Evolutionary conservation across 92 coral and sea anemone genomes (phyloP).

Genomic region (Parazoanthus swiftii): DNA sequence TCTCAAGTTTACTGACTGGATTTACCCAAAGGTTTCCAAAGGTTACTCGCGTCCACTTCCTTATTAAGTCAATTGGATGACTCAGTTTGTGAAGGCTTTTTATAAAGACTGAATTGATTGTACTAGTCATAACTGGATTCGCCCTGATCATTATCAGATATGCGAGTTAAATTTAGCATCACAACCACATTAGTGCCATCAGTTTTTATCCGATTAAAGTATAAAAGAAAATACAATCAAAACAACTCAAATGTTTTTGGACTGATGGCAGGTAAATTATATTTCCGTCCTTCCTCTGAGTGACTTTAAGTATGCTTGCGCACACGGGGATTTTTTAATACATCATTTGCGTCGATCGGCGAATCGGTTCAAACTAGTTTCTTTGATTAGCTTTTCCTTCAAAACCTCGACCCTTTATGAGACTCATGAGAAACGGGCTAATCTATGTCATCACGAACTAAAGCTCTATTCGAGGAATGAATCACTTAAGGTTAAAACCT

Average conservation of each 20-base stretch:
- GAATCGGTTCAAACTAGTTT: too few relatives aligned
- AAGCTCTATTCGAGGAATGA: neutral
- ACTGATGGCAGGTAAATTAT: neutral
- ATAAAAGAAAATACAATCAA: neutral
- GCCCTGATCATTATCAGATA: neutral
- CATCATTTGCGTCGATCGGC: too few relatives aligned
- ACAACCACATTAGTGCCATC: neutral
- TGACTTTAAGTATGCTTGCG: too few relatives aligned
- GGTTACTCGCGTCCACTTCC: neutral
- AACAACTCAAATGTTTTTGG: neutral
- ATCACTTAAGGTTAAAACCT: too few relatives aligned
- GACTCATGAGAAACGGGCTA: neutral
- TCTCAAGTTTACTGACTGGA: neutral
- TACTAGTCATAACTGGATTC: neutral
- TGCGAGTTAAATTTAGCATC: neutral
- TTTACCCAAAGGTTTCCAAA: neutral
- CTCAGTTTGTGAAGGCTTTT: neutral
- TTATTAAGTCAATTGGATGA: too few relatives aligned
- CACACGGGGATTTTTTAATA: too few relatives aligned
- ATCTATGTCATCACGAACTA: neutral
- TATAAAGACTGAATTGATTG: too few relatives aligned
- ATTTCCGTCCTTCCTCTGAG: too few relatives aligned
- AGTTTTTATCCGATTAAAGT: neutral
- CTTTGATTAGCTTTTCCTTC: neutral
- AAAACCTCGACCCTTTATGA: too few relatives aligned